Base-by-base conservation (phyloP, 2,888 invertebrate species). In the Argyra leucocephala region DNA sequence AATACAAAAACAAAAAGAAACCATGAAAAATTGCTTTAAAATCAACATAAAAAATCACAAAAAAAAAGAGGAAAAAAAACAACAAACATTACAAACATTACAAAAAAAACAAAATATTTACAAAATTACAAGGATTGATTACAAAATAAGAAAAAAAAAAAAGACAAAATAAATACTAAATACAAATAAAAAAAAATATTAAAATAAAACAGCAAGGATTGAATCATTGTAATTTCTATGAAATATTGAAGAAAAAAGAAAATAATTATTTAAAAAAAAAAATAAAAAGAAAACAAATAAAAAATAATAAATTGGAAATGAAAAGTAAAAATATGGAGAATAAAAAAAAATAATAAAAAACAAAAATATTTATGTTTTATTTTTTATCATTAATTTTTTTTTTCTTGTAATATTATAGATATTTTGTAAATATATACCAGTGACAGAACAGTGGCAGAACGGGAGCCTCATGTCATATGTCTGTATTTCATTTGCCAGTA, bases 11-110 rank as follows among this genome's bases (percentile, higher is more conserved):
- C 74, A 74, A 71, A 75, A 73, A 73, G 74, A 73, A 74, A 73
- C 74, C 72, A 72, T 75, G 73, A 72, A 74, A 76, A 76, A 76
- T 75, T 76, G 76, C 76, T 76, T 76, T 76, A 76, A 73, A 59
- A 37, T 48, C 57, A 67, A 37, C 26, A 48, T 63, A 60, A 63
- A 22, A 22, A 23, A 57, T 57, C 26, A 18, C 64, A 64, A 37
- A n/a, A 37, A 15, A 37, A 37, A 37, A 37, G 12, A 31, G n/a
- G 6, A 31, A 31, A 31, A 31, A 7, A 31, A 31, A 31, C 10
- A 31, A 7, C 6, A 31, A 31, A 31, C 10, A 31, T 31, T 31
- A 31, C 31, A 31, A 31, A 10, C 6, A 31, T 31, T 31, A 31
- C 31, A 31, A 3, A 31, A 31, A 31, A 31, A 31, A 31, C 31